Evolutionary conservation across 2,797 vertebrate species (phyloP), one percentile per base, ranked within the genome.

Genomic region (Meriones psammophilus): DNA sequence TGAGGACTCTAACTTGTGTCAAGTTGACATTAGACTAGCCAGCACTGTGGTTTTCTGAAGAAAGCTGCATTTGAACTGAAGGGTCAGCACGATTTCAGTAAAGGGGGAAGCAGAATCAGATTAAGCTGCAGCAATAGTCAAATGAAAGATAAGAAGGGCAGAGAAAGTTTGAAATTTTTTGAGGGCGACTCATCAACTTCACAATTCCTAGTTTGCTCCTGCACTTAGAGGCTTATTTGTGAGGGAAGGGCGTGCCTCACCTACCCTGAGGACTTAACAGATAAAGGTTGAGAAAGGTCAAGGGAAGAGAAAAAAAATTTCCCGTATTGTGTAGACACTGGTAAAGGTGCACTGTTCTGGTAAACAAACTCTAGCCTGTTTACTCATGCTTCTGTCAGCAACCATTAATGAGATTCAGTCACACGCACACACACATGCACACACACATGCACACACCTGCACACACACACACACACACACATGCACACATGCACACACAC

Each of bases 161-260:
- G 24, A 24, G 30, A 39, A 73, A 79, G 7, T 66, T 54, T 74
- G 79, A 39, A 92, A 69, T 64, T 60, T 39, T 22, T 1, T 26
- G 54, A 92, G 3, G 5, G 46, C 8, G 76, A 39, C 5, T n/a
- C 20, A 62, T 30, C 60, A 78, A 66, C 76, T 86, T 81, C 87
- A 85, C 66, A 91, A 73, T 33, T 66, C 46, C 18, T 10, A 78
- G 26, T 58, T 92, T 90, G 8, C 28, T 92, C 13, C 66, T 71
- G 71, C 36, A 22, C 81, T 80, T 42, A 87, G 42, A 79, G 58
- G 24, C 22, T 94, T 69, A 68, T 69, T 91, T 92, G 81, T 60
- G 46, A 17, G 10, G 58, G 26, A 50, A 33, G 64, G 66, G 7
- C 33, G n/a, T 24, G 13, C n/a, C 64, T 69, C 42, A 85, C 42